These are phyloP conservation scores for Argentina silus DNA, from an alignment of 2,797 vertebrate genomes.

Conservation along the genomic window DNA sequence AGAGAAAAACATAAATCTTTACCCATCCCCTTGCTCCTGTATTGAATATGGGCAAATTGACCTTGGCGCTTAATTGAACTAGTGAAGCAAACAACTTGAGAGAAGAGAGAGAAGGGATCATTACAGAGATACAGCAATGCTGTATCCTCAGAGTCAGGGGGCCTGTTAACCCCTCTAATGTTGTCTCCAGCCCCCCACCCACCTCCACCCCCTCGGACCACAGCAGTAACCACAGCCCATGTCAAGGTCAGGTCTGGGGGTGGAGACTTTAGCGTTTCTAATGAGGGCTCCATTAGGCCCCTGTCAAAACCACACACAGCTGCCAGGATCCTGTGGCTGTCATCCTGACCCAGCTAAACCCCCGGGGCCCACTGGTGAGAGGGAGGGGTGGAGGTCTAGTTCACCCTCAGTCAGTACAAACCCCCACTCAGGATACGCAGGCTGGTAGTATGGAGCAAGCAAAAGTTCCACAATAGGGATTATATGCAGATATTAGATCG, in stretches of 20 bases:
- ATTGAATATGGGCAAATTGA: neutral
- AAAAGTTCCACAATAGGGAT: too few species aligned
- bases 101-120: constrained; percentile 8
- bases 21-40: too few species aligned
- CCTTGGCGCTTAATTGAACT: constrained; percentile 3
- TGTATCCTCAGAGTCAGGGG: neutral
- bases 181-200: constrained; percentile 20
- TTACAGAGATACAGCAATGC: constrained; percentile 4
- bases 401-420: neutral
- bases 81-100: constrained; percentile 10
- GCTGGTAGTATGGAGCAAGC: too few species aligned
- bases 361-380: constrained; percentile 40
- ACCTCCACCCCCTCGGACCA: constrained; percentile 37
- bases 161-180: constrained; percentile 9
- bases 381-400: constrained; percentile 32
- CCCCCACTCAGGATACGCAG: too few species aligned
- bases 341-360: constrained; percentile 60
- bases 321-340: constrained; percentile 49
- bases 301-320: constrained; percentile 62
- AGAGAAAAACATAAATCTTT: neutral
- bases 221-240: constrained; percentile 29
- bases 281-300: constrained; percentile 66
- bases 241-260: constrained; percentile 60
- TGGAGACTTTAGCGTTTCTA: constrained; percentile 41
- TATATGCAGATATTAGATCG: too few species aligned